Base-by-base conservation (phyloP, 2,888 invertebrate genomes). In the Melieria omissa region DNA sequence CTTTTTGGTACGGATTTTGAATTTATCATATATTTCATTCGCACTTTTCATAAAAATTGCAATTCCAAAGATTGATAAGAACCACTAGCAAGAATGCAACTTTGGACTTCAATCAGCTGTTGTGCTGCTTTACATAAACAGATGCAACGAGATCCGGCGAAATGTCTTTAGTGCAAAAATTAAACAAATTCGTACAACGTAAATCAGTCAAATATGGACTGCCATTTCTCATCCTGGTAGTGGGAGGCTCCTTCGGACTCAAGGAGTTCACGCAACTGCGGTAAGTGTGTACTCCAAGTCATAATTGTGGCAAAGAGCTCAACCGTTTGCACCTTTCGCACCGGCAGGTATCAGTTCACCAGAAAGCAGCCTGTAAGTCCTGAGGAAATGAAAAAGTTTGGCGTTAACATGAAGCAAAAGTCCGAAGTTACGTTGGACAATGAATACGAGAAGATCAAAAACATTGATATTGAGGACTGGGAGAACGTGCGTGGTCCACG, bases 401-500 rank as follows among this genome's bases (percentile, higher is more conserved):
- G 94, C 3, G 88, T 95, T 10, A 80, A 86, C 73, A 90, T 91
- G 89, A 92, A 93, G 79, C 89, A 90, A 81, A 87, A 89, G 0
- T 89, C 89, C 61, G 91, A 92, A 81, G 92, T 93, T 0, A 93
- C 94, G 0, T 83, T 95, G 76, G 95, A 95, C 86, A 86, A 88
- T 52, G 91, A 92, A 78, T 95, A 90, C 88, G 92, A 94, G 77
- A 92, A 93, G 86, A 88, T 94, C 4, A 89, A 93, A 84, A 85
- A 89, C 69, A 85, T 93, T 54, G 93, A 96, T 83, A 91, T 94
- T 77, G 92, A 95, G 76, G 90, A 92, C 78, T 97, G 96, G 96
- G 91, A 94, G 82, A 95, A 96, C 82, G 91, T 92, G 76, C 88
- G 96, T 79, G 95, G 95, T 0, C 93, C 95, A 5, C 88, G 96